phyloP scores from a whole-genome alignment of 1,140 invertebrate species.

The Mactra quadrangularis region DNA sequence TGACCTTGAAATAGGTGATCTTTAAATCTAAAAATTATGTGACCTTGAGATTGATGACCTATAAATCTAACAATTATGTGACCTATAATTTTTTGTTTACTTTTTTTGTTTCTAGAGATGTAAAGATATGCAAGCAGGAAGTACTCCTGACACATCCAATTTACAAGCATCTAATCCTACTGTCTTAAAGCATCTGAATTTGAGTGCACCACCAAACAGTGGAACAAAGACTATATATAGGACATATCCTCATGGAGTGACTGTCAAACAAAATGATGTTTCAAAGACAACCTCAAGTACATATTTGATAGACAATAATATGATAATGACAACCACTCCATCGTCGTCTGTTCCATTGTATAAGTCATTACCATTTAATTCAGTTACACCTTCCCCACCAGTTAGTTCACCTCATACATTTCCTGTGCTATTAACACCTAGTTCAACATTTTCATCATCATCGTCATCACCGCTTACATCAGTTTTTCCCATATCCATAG shows the following conservation, averaged over 20 bases:
- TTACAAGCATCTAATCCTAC: slow-evolving; percentile 5
- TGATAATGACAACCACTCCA: background rate
- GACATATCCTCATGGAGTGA: background rate
- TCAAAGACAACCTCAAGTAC: too few species aligned
- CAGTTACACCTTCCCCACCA: background rate
- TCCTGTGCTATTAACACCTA: slow-evolving; percentile 24
- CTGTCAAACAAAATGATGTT: too few species aligned
- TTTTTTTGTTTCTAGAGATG: slow-evolving; percentile 61
- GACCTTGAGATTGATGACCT: too few species aligned
- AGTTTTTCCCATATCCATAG: background rate
- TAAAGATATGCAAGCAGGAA: slow-evolving; percentile 7
- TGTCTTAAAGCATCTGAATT: slow-evolving; percentile 1
- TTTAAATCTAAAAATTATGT: too few species aligned
- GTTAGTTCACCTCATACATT: background rate
- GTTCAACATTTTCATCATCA: slow-evolving; percentile 2
- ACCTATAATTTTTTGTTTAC: too few species aligned
- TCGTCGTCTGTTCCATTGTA: background rate
- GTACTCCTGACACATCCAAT: background rate
- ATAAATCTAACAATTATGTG: too few species aligned
- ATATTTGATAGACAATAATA: background rate
- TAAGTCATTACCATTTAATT: background rate
- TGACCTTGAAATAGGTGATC: too few species aligned
- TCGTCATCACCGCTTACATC: slow-evolving; percentile 12
- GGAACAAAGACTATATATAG: background rate
- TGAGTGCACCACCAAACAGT: background rate